Evolutionary conservation across 1,140 invertebrate genomes (phyloP).

Genomic region (Lepidotrigona ventralis): DNA sequence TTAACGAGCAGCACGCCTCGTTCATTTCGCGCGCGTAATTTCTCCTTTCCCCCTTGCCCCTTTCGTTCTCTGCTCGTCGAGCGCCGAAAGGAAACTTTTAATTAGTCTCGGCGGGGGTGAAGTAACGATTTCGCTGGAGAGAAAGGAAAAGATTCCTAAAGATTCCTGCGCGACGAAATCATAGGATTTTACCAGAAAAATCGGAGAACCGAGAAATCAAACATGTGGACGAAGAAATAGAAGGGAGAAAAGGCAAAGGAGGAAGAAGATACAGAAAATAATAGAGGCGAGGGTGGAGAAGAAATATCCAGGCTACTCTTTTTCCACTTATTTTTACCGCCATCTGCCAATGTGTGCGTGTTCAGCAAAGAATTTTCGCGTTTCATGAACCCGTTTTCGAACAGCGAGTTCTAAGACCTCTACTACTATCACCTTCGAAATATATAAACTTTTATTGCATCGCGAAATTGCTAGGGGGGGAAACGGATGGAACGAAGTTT

Average conservation of each 20-base stretch:
- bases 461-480: constrained; percentile 1
- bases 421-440: constrained; percentile 11
- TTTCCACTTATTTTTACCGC: constrained; percentile 73
- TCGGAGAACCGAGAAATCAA: constrained; percentile 53
- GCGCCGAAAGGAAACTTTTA: constrained; percentile 25
- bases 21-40: constrained; percentile 10
- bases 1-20: constrained; percentile 35
- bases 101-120: constrained; percentile 34
- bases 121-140: background rate
- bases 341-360: background rate
- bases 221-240: constrained; percentile 23
- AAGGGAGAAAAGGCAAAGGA: background rate
- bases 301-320: constrained; percentile 22
- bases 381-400: constrained; percentile 70
- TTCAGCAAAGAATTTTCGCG: constrained; percentile 71
- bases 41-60: background rate
- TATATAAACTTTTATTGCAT: background rate
- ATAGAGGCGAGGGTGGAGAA: background rate
- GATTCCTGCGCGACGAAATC: background rate
- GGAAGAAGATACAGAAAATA: background rate
- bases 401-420: constrained; percentile 45
- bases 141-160: background rate
- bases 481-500: background rate
- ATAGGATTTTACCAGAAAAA: constrained; percentile 18
- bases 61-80: background rate